A percentile compares a stretch with the other conserved stretches of the same genome.
Conservation (phyloP, 2,113 vertebrate species). For the Nansenia antarctica region DNA sequence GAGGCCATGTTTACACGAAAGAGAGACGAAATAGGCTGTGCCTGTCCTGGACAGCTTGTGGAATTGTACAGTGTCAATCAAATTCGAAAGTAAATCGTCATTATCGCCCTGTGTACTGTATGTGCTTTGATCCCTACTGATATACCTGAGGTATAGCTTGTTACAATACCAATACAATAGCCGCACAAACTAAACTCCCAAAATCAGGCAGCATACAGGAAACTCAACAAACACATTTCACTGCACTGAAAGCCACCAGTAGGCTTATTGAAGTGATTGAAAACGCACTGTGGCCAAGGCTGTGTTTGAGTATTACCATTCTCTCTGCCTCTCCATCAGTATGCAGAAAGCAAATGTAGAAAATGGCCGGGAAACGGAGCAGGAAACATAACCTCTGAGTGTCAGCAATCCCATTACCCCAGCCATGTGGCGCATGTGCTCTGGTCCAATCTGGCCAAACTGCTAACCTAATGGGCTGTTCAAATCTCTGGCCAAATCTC, state of each 20-base stretch:
- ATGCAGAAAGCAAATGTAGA: conserved; percentile 28
- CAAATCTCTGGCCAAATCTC: conserved; percentile 14
- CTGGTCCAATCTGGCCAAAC: conserved; percentile 13
- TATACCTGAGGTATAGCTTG: neutral
- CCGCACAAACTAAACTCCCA: neutral
- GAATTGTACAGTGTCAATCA: neutral
- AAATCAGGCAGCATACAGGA: neutral
- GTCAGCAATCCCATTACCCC: conserved; percentile 34
- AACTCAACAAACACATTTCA: neutral
- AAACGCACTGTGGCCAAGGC: neutral
- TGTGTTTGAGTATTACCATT: neutral
- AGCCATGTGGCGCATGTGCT: conserved; percentile 24
- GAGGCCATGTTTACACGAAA: conserved; percentile 33
- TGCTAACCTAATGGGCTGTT: conserved; percentile 29
- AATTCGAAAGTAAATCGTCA: no score
- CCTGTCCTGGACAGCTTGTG: neutral
- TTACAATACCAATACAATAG: neutral
- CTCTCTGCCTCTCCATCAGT: neutral
- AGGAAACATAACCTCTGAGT: conserved; percentile 36
- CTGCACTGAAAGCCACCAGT: neutral
- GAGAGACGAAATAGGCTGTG: conserved; percentile 17
- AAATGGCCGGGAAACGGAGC: neutral
- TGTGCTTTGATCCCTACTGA: neutral
- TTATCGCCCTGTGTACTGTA: no score
- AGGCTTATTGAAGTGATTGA: neutral